Evolutionary conservation across 2,113 vertebrate species (phyloP).

Genomic region (Carlito syrichta): DNA sequence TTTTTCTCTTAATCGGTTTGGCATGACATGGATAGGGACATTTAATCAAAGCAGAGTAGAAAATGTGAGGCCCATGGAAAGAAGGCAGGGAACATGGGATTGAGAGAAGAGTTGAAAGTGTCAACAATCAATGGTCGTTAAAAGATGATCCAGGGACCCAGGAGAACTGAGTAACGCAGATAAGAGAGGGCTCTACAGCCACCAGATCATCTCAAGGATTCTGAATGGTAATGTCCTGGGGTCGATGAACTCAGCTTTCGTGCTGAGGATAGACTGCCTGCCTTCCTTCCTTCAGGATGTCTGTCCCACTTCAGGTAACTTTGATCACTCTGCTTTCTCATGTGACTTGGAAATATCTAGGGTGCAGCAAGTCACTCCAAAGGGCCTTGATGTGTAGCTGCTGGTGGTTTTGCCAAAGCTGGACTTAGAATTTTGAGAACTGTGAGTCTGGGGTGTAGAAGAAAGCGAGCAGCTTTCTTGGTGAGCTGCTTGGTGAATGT

Average conservation of each 20-base stretch:
- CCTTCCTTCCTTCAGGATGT: fast-evolving
- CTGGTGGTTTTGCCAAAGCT: neutral
- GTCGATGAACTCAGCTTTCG: neutral
- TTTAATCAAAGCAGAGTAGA: fast-evolving
- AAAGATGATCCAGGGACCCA: neutral
- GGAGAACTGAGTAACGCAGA: neutral
- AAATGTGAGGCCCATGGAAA: neutral
- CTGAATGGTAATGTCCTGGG: fast-evolving
- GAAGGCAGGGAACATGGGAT: neutral
- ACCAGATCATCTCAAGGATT: neutral
- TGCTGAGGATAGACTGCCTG: neutral
- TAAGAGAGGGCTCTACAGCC: fast-evolving
- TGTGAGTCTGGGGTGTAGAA: neutral
- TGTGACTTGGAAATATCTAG: neutral
- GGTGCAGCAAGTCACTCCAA: fast-evolving
- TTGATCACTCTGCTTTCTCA: no score
- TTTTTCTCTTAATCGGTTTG: neutral
- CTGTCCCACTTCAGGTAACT: neutral
- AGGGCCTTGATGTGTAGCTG: no score
- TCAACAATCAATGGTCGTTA: fast-evolving
- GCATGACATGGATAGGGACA: no score
- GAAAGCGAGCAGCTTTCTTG: neutral
- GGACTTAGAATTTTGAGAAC: neutral
- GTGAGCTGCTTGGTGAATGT: neutral
- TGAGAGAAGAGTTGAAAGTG: neutral